Conservation (phyloP, 2,797 vertebrate genomes). For the Oreochromis mossambicus region DNA sequence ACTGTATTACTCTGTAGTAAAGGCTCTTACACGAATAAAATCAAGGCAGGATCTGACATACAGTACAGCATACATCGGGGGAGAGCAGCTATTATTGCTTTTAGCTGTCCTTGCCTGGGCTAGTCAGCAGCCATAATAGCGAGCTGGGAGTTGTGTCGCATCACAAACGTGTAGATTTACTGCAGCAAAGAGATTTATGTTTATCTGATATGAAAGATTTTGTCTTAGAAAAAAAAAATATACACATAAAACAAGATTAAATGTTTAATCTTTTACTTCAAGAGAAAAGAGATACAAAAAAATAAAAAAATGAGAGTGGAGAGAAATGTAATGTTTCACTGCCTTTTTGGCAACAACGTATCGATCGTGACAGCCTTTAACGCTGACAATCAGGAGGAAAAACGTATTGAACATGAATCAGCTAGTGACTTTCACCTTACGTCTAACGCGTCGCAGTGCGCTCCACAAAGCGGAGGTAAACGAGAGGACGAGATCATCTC, state of each 20-base stretch:
- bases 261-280: not conserved
- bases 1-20: slow-evolving; percentile 9
- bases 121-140: not conserved
- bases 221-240: not conserved
- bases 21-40: slow-evolving; percentile 8
- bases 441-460: not conserved
- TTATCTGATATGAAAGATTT: slow-evolving; percentile 16
- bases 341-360: slow-evolving; percentile 33
- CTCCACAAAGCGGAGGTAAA: not conserved
- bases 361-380: slow-evolving; percentile 7
- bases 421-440: not conserved
- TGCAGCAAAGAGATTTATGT: slow-evolving; percentile 20
- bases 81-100: slow-evolving; percentile 54
- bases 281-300: not conserved
- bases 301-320: not conserved
- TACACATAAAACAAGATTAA: slow-evolving; percentile 30
- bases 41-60: slow-evolving; percentile 45
- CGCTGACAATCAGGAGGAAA: not conserved
- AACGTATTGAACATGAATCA: not conserved
- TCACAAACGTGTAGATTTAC: not conserved
- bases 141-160: not conserved
- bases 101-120: slow-evolving; percentile 20
- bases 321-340: not conserved
- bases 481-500: not conserved
- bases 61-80: slow-evolving; percentile 8